phyloP scores from a whole-genome alignment of 2,797 vertebrate genomes.

The Aselliscus stoliczkanus region DNA sequence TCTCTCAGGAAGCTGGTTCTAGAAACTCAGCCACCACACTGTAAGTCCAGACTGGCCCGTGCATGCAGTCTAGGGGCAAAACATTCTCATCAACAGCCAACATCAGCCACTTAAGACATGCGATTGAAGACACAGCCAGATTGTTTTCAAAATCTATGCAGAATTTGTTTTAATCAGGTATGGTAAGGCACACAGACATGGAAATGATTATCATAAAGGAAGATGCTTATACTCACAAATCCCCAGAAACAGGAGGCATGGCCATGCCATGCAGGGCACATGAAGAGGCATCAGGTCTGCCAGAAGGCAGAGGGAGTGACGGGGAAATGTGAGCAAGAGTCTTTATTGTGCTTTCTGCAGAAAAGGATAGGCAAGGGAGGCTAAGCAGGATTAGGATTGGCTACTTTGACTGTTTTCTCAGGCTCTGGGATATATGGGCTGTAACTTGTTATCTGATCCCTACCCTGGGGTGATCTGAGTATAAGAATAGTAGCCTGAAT shows the following conservation, averaged over 20 bases:
- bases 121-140: not conserved
- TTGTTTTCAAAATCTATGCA: not conserved
- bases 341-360: not conserved
- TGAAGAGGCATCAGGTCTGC: not conserved
- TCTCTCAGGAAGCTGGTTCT: not conserved
- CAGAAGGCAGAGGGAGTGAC: not conserved
- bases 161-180: not conserved
- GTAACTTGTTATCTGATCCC: not conserved
- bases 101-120: not conserved
- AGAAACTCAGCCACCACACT: not conserved
- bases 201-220: not conserved
- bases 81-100: not conserved
- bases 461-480: not conserved
- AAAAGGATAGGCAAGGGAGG: not conserved
- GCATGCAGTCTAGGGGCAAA: not conserved
- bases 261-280: fast-evolving
- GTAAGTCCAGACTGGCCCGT: not conserved
- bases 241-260: not conserved
- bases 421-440: not conserved
- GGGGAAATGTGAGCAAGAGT: not conserved
- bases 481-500: not conserved
- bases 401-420: not conserved
- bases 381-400: not conserved
- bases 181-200: not conserved
- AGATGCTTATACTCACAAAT: not conserved